Percentiles rank a stretch among this genome's conserved stretches.
Evolutionary conservation across 1,140 invertebrate genomes (phyloP).

Genomic region (Drosophila orena): DNA sequence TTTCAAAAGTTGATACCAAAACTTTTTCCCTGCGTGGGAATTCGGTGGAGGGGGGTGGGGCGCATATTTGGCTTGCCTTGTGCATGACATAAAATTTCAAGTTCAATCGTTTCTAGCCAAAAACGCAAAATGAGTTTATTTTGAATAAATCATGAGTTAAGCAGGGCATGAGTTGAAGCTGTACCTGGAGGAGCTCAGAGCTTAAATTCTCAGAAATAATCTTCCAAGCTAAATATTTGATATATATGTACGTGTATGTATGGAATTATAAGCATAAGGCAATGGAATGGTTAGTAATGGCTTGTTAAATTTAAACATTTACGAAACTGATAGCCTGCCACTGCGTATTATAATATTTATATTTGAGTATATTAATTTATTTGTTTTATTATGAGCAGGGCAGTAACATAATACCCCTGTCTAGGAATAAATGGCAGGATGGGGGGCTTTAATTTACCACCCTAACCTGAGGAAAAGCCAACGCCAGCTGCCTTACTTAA

Average conservation of each 20-base stretch:
- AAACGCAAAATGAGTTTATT: constrained; percentile 66
- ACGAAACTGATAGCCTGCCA: not conserved
- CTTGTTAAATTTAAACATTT: not conserved
- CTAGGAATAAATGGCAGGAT: not conserved
- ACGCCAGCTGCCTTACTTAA: constrained; percentile 63
- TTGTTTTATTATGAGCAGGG: not conserved
- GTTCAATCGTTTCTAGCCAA: constrained; percentile 70
- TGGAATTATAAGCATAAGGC: too few relatives aligned
- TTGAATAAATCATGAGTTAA: constrained; percentile 75
- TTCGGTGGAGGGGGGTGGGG: constrained; percentile 6
- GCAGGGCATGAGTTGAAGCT: constrained; percentile 31
- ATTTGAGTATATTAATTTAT: not conserved
- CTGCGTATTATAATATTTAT: not conserved
- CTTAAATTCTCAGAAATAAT: too few relatives aligned
- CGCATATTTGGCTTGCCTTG: constrained; percentile 33
- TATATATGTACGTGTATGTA: too few relatives aligned
- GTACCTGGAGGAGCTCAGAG: constrained; percentile 1
- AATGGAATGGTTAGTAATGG: too few relatives aligned
- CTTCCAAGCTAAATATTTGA: too few relatives aligned
- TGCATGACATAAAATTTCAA: constrained; percentile 62
- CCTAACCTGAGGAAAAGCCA: constrained; percentile 20
- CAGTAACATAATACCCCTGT: not conserved
- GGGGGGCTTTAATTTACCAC: not conserved
- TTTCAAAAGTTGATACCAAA: constrained; percentile 60
- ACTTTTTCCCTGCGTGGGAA: constrained; percentile 28